A percentile compares a stretch with the other conserved stretches of the same genome.
Conservation (phyloP, 2,113 vertebrate species). For the Hydropotes inermis region DNA sequence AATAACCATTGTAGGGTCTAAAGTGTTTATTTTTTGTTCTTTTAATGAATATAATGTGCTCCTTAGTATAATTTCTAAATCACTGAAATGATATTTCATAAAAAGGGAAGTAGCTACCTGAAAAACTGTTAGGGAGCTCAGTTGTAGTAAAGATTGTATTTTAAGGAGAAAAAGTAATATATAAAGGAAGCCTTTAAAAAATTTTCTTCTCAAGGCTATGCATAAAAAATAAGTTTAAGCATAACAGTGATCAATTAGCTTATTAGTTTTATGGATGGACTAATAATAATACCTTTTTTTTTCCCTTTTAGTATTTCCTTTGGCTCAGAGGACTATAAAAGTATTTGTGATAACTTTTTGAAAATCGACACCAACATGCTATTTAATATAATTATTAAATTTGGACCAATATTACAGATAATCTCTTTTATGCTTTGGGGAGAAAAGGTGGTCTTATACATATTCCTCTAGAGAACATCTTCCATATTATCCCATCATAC, state of each 20-base stretch:
- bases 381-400: neutral
- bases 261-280: neutral
- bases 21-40: neutral
- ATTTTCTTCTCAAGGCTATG: neutral
- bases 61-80: neutral
- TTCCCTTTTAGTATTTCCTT: slow-evolving; percentile 7
- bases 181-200: neutral
- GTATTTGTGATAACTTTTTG: neutral
- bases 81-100: neutral
- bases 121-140: neutral
- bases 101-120: neutral
- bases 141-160: neutral
- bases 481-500: neutral
- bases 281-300: neutral
- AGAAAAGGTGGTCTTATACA: neutral
- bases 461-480: neutral
- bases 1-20: neutral
- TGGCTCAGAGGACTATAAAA: neutral
- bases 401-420: neutral
- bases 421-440: slow-evolving; percentile 7
- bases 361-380: neutral
- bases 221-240: neutral
- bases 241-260: neutral
- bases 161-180: neutral
- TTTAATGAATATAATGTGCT: neutral